Conservation (phyloP, 92 coral and sea anemone species). For the Epizoanthus scotinus region DNA sequence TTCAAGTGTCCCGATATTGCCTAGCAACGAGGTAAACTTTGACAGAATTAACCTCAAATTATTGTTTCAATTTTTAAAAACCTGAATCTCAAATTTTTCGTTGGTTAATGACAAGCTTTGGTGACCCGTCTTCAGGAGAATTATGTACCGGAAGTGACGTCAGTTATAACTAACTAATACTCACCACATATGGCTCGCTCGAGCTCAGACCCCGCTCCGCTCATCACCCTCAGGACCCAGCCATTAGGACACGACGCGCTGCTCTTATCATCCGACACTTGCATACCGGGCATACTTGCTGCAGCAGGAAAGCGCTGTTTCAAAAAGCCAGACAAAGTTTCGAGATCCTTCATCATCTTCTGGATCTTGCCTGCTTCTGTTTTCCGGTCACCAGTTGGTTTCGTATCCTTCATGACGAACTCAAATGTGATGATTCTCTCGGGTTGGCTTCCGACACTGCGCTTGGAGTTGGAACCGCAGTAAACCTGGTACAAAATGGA, state of each 20-base stretch:
- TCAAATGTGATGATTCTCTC: conserved; percentile 85
- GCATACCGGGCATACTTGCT: conserved; percentile 71
- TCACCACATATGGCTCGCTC: conserved; percentile 85
- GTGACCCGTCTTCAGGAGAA: too few relatives aligned
- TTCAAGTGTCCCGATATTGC: too few relatives aligned
- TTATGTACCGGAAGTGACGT: too few relatives aligned
- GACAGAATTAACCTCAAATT: too few relatives aligned
- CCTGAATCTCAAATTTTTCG: too few relatives aligned
- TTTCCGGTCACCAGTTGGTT: conserved; percentile 57
- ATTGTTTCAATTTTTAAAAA: too few relatives aligned
- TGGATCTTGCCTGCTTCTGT: conserved; percentile 63
- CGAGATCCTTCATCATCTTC: conserved; percentile 78
- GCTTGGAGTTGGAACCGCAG: conserved; percentile 51
- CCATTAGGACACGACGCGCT: conserved; percentile 73
- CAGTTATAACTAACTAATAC: conserved; percentile 8
- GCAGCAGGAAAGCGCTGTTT: conserved; percentile 56
- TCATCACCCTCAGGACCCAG: conserved; percentile 56
- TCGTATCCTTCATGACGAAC: conserved; percentile 73
- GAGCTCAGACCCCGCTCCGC: conserved; percentile 75
- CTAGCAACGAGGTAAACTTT: too few relatives aligned
- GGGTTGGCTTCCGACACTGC: conserved; percentile 44
- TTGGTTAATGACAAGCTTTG: too few relatives aligned
- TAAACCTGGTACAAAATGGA: conserved; percentile 1
- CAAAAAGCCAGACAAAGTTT: conserved; percentile 52
- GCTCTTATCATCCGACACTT: conserved; percentile 58